phyloP scores from a whole-genome alignment of 2,888 invertebrate genomes.

The Stenolophus ochropezus region DNA sequence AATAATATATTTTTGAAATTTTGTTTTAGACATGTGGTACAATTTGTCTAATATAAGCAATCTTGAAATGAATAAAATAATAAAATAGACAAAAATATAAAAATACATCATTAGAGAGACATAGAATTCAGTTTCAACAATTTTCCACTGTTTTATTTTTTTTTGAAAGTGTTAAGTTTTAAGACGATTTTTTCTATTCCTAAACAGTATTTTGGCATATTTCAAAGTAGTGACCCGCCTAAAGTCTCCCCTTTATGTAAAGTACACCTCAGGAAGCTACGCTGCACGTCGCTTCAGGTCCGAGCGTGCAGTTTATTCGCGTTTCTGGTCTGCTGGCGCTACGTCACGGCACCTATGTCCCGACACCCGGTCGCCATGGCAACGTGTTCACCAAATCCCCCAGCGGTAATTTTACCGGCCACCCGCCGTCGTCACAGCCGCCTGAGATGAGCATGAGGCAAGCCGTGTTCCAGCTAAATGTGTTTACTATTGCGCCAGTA shows the following conservation, averaged over 20 bases:
- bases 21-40: too few species aligned
- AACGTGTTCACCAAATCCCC: constrained; percentile 49
- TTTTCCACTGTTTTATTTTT: too few species aligned
- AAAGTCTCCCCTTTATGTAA: not conserved
- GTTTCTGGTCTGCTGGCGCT: constrained; percentile 49
- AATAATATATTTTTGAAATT: too few species aligned
- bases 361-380: constrained; percentile 39
- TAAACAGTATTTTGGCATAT: too few species aligned
- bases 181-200: too few species aligned
- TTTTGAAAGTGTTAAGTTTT: too few species aligned
- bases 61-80: too few species aligned
- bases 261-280: not conserved
- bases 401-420: constrained; percentile 20
- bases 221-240: too few species aligned
- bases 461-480: not conserved
- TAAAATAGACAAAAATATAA: too few species aligned
- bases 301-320: constrained; percentile 25
- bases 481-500: not conserved
- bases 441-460: not conserved
- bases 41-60: too few species aligned
- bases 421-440: not conserved
- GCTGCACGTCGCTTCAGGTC: not conserved
- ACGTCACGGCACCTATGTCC: constrained; percentile 36
- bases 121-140: too few species aligned
- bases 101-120: too few species aligned